Base-by-base conservation (phyloP, 35 echinoderm and acorn worm species). In the Diadema setosum region DNA sequence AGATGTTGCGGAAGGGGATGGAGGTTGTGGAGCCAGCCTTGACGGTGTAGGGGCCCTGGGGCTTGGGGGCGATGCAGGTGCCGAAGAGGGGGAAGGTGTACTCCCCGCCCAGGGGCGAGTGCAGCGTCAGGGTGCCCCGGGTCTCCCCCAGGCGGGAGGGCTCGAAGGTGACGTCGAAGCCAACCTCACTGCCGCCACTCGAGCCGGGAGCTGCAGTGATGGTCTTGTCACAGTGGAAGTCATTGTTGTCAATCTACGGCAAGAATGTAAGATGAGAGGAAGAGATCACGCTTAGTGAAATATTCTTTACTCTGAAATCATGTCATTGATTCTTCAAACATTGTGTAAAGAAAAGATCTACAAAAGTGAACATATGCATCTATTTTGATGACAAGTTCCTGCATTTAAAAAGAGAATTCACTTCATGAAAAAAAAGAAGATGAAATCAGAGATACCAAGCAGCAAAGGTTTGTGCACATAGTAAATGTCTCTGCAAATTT, bases 1-100 rank as follows among this genome's bases (percentile, higher is more conserved):
- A 99, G 46, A 99, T 85, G 33, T 99, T 99, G 5, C 96, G 67
- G 96, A 98, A 98, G 11, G 96, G 96, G 27, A 99, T 94, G 21
- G 96, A 94, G 42, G 89, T 89, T 39, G 96, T 94, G 6, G 96
- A 92, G 67, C 81, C 81, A 5, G 96, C 96, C 50, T 99, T 99
- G 93, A 99, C 80, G 7, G 82, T 87, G 93, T 83, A 99, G 14
- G 96, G 96, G 39, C 96, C 96, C 80, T 95, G 92, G 24, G 96
- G 96, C 40, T 99, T 99, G 43, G 96, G 96, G 5, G 85, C 75
- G 33, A 95, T 94, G 82, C 92, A 94, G 1, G 96, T 94, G 39
- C 92, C 96, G 29, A 99, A 99, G 5, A 95, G 78, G 11, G 96
- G 96, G 82, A 99, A 86, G 49, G 86, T 92, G 46, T 94, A 99